Conservation (phyloP, 2,888 invertebrate species). For the Magallana nippona region DNA sequence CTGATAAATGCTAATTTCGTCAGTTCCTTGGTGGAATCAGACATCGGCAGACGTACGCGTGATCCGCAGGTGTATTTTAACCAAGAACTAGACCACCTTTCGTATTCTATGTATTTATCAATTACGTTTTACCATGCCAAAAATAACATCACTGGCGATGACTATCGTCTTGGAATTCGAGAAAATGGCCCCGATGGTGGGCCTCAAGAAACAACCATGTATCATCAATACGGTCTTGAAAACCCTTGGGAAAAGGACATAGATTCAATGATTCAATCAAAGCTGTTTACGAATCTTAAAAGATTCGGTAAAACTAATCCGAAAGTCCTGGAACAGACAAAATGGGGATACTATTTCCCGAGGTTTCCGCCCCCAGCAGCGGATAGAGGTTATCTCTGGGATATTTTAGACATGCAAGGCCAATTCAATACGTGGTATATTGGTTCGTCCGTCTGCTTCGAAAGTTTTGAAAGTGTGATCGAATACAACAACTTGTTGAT, state of each 20-base stretch:
- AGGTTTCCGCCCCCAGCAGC: conserved; percentile 20
- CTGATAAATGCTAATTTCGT: background rate
- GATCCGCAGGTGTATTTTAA: background rate
- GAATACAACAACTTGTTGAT: conserved; percentile 40
- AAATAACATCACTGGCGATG: conserved; percentile 34
- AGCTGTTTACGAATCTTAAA: background rate
- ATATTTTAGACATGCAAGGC: conserved; percentile 41
- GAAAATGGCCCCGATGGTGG: conserved; percentile 27
- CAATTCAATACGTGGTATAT: conserved; percentile 44
- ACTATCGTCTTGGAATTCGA: conserved; percentile 30
- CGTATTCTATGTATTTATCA: background rate
- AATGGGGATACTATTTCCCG: conserved; percentile 31
- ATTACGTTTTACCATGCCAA: conserved; percentile 7
- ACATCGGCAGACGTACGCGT: background rate
- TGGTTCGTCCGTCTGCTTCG: conserved; percentile 39
- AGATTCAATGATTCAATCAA: background rate
- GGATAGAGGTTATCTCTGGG: conserved; percentile 36
- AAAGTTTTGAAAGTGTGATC: conserved; percentile 33
- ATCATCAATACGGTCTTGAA: conserved; percentile 18
- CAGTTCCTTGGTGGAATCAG: background rate
- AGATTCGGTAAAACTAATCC: background rate
- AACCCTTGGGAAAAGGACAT: conserved; percentile 23
- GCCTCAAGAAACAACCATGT: conserved; percentile 17
- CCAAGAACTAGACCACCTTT: background rate
- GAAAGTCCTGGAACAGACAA: background rate